phyloP scores from a whole-genome alignment of 2,113 vertebrate species.

The Thymallus thymallus region DNA sequence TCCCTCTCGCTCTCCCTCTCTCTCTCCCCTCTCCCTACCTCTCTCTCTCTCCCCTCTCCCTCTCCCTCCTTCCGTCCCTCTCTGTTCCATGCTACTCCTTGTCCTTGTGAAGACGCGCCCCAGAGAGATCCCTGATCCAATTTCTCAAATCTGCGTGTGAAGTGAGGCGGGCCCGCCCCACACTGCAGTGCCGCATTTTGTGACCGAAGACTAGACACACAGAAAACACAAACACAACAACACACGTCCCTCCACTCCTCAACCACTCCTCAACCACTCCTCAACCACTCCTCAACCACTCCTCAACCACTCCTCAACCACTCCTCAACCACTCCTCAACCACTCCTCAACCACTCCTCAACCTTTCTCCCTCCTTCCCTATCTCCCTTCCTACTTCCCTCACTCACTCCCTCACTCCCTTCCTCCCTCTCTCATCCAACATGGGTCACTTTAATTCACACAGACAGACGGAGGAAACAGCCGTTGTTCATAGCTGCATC shows the following conservation, averaged over 20 bases:
- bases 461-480: not conserved
- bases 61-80: not conserved
- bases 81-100: not conserved
- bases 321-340: too few species aligned
- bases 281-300: too few species aligned
- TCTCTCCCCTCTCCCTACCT: slow-evolving; percentile 2
- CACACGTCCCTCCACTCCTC: not conserved
- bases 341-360: too few species aligned
- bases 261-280: too few species aligned
- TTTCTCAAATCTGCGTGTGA: slow-evolving; percentile 29
- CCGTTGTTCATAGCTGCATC: not conserved
- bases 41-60: not conserved
- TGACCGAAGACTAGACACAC: slow-evolving; percentile 24
- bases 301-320: too few species aligned
- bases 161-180: slow-evolving; percentile 1
- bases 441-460: not conserved
- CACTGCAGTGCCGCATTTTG: slow-evolving; percentile 24
- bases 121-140: slow-evolving; percentile 38
- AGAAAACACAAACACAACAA: slow-evolving; percentile 4
- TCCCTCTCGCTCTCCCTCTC: not conserved
- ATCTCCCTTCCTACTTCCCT: not conserved
- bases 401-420: not conserved
- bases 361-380: not conserved
- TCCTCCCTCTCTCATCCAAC: not conserved
- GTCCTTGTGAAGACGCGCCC: not conserved